Base-by-base conservation (phyloP, 2,888 invertebrate genomes). In the Noctua janthina region DNA sequence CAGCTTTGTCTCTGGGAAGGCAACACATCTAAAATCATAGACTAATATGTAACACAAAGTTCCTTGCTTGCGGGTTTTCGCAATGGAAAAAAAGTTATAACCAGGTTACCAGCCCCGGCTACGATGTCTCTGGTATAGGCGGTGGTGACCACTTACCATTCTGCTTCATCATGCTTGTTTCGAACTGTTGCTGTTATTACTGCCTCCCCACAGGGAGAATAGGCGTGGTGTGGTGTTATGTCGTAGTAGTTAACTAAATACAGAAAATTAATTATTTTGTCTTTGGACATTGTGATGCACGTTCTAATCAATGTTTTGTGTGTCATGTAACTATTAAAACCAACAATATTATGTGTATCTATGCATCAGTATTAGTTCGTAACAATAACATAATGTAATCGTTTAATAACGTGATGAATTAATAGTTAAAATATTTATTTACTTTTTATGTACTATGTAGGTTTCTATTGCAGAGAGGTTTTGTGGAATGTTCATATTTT, bases 391-490 rank as follows among this genome's bases (percentile, higher is more conserved):
- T n/a, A 43, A 17, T 54, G 29, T 43, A 49, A 3, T 29, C 5
- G 15, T 54, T 51, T 46, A 43, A 43, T 35, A n/a, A 49, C 51
- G 23, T 43, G 17, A 4, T n/a, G 23, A 66, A 35, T 17, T 1
- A 43, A 56, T 23, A 17, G 1, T 1, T 35, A 0, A 4, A 46
- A 54, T 66, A n/a, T 17, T 56, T 43, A 67, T 59, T 39, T 13
- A 56, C 15, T 35, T 49, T 10, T 5, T 54, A 78, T n/a, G 46
- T 79, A 66, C 3, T 54, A 78, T n/a, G 46, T 79, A 78, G 54
- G 39, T 56, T 29, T 56, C 2, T 49, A 29, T 29, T 68, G 17
- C 49, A 6, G 8, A 39, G 15, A 51, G 7, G 13, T 17, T 13
- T 17, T 73, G 17, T 29, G 39, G 43, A 49, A 74, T 51, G 15